A percentile compares a stretch with the other conserved stretches of the same genome.
Conservation (phyloP, 2,113 vertebrate genomes). For the Gasterosteus aculeatus region DNA sequence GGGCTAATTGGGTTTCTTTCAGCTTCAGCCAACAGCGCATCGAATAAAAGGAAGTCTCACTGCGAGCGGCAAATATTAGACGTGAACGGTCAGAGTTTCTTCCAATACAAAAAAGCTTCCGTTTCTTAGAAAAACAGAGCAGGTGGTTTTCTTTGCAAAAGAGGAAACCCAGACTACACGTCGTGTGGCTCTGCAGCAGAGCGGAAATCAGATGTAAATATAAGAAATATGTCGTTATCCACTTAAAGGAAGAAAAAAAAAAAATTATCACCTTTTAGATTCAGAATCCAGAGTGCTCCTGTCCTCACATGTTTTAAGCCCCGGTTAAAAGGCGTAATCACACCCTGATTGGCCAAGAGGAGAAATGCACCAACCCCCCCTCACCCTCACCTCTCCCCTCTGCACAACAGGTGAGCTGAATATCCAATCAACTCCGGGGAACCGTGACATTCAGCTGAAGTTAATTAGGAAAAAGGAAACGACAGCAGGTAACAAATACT, state of each 20-base stretch:
- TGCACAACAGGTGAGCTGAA: background rate
- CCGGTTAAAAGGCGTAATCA: background rate
- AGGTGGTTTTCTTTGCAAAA: no score
- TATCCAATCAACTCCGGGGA: background rate
- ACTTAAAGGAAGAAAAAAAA: no score
- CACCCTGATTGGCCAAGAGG: background rate
- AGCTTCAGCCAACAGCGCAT: conserved; percentile 64
- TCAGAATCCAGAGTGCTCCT: background rate
- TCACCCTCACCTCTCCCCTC: background rate
- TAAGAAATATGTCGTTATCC: no score
- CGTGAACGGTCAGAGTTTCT: conserved; percentile 26
- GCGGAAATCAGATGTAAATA: no score
- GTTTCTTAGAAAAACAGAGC: background rate
- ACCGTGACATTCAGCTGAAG: background rate
- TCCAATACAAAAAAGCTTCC: conserved; percentile 12
- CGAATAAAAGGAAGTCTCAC: conserved; percentile 44
- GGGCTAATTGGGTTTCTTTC: conserved; percentile 82
- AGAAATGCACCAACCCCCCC: background rate
- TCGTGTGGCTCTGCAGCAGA: background rate
- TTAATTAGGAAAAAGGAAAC: background rate
- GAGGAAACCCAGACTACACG: background rate
- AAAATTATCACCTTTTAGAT: no score
- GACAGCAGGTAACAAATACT: background rate
- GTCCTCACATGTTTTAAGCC: background rate
- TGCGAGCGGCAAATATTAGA: conserved; percentile 61